These are phyloP conservation scores for Drosophila affinis DNA, from an alignment of 2,888 invertebrate species.

Conservation along the genomic window DNA sequence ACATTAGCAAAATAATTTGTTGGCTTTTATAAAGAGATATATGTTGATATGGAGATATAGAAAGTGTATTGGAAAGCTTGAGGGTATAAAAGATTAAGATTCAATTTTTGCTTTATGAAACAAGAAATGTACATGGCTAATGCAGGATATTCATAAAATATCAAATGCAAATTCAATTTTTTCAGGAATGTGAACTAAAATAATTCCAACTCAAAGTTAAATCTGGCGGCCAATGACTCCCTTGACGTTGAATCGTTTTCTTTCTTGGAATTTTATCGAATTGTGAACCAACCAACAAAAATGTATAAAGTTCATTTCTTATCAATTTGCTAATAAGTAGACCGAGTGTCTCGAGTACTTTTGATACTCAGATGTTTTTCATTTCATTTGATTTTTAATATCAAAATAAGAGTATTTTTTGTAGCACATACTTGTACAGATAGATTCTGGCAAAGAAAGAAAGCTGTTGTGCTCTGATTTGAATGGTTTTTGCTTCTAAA, in stretches of 20 bases:
- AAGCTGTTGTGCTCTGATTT: not conserved
- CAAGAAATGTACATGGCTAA: not conserved
- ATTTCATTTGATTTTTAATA: not conserved
- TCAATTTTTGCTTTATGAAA: not conserved
- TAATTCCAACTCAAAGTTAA: not conserved
- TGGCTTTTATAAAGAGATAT: not conserved
- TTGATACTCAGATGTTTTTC: not conserved
- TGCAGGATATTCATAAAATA: not conserved
- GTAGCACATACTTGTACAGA: not conserved
- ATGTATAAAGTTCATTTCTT: not conserved
- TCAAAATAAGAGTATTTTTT: not conserved
- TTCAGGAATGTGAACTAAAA: too few species aligned
- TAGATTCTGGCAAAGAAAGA: not conserved
- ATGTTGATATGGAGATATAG: too few species aligned
- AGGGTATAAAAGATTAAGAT: not conserved
- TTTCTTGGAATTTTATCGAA: not conserved
- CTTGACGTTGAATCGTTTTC: not conserved
- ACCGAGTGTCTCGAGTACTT: not conserved
- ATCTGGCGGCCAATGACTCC: not conserved
- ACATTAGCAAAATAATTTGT: conserved; percentile 13
- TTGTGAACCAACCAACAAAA: too few species aligned
- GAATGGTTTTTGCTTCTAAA: not conserved
- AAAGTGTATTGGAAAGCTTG: not conserved
- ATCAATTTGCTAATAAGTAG: not conserved
- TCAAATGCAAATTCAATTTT: not conserved